Percentiles rank a stretch among this genome's conserved stretches.
These are phyloP conservation scores for Helleia helle DNA, from an alignment of 2,888 invertebrate genomes.

Conservation along the genomic window DNA sequence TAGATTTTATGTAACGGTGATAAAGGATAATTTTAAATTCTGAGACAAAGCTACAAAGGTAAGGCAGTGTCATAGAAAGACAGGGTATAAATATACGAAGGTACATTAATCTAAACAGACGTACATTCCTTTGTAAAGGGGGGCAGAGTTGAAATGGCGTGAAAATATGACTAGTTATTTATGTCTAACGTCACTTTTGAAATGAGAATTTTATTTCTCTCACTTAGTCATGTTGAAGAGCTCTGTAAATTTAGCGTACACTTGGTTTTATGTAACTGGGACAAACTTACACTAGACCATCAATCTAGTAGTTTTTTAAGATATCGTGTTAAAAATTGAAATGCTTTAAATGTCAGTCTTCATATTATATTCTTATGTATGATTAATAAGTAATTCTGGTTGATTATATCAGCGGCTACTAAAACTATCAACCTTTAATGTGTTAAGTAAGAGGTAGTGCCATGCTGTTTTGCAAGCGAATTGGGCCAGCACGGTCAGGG, in stretches of 20 bases:
- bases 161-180: slow-evolving; percentile 70
- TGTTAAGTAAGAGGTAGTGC: no score
- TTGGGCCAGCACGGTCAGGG: no score
- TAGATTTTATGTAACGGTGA: fast-evolving
- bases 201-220: slow-evolving; percentile 38
- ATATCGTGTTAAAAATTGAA: no score
- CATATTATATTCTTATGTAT: no score
- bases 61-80: slow-evolving; percentile 43
- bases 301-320: no score
- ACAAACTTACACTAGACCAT: no score
- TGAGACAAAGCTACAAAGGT: slow-evolving; percentile 28
- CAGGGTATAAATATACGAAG: slow-evolving; percentile 65
- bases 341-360: no score
- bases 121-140: slow-evolving; percentile 56
- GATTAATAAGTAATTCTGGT: no score
- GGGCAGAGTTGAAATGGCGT: slow-evolving; percentile 67
- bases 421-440: no score
- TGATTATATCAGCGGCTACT: no score
- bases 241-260: slow-evolving; percentile 9
- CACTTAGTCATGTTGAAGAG: slow-evolving; percentile 17
- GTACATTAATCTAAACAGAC: slow-evolving; percentile 70
- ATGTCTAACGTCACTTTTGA: slow-evolving; percentile 40
- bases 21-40: slow-evolving; percentile 24
- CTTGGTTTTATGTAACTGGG: no score
- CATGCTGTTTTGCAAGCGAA: no score